Base-by-base conservation (phyloP, 2,113 vertebrate genomes). In the Scolopax mira region DNA sequence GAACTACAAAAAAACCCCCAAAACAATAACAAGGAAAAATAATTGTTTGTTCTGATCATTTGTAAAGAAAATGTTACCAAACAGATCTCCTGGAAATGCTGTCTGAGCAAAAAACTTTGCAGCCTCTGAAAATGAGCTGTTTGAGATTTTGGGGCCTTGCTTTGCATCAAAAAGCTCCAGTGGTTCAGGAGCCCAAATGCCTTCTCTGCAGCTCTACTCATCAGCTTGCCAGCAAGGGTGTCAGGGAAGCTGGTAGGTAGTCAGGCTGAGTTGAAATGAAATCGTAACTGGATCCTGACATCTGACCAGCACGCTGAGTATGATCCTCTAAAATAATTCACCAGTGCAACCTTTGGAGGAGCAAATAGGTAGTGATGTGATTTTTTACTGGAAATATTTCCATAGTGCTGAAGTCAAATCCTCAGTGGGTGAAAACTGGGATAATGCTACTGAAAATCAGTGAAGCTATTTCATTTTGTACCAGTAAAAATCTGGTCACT, bases 271-370 rank as follows among this genome's bases (percentile, higher is more conserved):
- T 3, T 54, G 54, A 86, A 79, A 55, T 27, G 30, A 31, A 70
- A 79, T 22, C 1, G 0, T 60, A 86, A 89, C 35, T 0, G 3
- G 41, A 89, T 89, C 51, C 49, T n/a, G 61, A 51, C 30, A 75
- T 35, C 35, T 67, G 65, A 48, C 66, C 19, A 0, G 1, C 18
- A 58, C 0, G 0, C 19, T 0, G 1, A 15, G 39, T 23, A 15
- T 1, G 1, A 54, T 85, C 31, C 60, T 58, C 69, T 46, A 42
- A 85, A 90, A 77, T 23, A 70, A 69, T 64, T 55, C 22, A 41
- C 44, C 85, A 79, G 44, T 69, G 41, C 28, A 41, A 42, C 19
- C 15, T 78, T 37, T 81, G 65, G 65, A 74, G 86, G 22, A 1
- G 3, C 66, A 77, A 44, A 27, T 27, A 73, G 13, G 17, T 33